Evolutionary conservation across 2,888 invertebrate genomes (phyloP).

Genomic region (Phragmatobia fuliginosa): DNA sequence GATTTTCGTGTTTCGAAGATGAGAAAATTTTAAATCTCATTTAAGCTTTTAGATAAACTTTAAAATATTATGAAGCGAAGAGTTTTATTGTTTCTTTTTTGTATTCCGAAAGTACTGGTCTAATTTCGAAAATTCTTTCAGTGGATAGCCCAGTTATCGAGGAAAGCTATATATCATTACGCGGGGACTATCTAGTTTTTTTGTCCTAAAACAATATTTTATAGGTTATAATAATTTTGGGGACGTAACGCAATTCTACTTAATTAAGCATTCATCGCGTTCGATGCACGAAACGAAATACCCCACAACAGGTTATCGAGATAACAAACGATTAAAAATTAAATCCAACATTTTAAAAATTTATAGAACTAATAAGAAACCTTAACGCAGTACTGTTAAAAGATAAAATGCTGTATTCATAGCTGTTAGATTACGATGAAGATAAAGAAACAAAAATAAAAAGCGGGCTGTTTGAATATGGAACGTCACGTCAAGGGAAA

Average conservation of each 20-base stretch:
- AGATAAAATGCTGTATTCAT: slow-evolving; percentile 59
- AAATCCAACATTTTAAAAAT: slow-evolving; percentile 62
- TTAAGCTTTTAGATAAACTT: no score
- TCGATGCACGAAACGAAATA: slow-evolving; percentile 77
- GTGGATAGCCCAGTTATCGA: no score
- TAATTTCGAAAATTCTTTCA: no score
- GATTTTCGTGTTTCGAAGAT: background rate
- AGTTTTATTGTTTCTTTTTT: no score
- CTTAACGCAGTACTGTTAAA: slow-evolving; percentile 66
- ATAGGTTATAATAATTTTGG: slow-evolving; percentile 27
- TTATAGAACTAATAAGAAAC: slow-evolving; percentile 63
- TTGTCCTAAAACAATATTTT: slow-evolving; percentile 14
- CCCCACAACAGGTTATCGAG: slow-evolving; percentile 83
- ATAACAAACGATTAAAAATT: slow-evolving; percentile 79
- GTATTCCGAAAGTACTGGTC: no score
- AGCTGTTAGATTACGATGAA: slow-evolving; percentile 70
- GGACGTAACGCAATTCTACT: slow-evolving; percentile 72
- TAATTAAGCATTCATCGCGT: slow-evolving; percentile 85
- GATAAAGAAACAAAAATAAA: slow-evolving; percentile 82
- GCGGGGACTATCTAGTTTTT: background rate
- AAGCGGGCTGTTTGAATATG: slow-evolving; percentile 83
- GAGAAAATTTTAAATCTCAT: no score
- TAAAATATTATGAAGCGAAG: no score
- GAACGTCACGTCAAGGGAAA: slow-evolving; percentile 85
- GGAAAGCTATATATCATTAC: no score